Evolutionary conservation across 2,888 invertebrate genomes (phyloP).

Genomic region (Melolontha melolontha): DNA sequence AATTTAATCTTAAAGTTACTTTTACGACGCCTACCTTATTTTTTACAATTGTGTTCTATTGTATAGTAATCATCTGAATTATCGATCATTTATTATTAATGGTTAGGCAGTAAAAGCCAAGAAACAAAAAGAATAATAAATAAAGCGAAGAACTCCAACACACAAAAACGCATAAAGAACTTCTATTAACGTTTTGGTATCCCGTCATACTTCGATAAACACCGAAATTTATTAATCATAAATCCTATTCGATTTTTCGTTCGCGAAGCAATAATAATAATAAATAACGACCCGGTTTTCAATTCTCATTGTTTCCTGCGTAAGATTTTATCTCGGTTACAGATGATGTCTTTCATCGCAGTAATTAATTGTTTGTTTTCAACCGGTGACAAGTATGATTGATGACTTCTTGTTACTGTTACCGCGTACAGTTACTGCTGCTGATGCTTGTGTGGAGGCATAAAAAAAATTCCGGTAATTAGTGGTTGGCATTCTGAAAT

Average conservation of each 20-base stretch:
- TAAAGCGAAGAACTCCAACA: slow-evolving; percentile 8
- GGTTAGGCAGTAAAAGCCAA: neutral
- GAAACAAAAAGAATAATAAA: neutral
- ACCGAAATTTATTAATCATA: slow-evolving; percentile 6
- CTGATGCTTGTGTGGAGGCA: neutral
- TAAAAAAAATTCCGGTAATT: slow-evolving; percentile 18
- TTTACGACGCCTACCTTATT: too few relatives aligned
- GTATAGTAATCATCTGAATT: neutral
- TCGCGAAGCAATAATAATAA: slow-evolving; percentile 11
- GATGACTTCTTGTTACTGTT: neutral
- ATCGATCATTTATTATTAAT: slow-evolving; percentile 1
- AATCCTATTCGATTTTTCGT: slow-evolving; percentile 6
- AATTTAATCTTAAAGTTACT: too few relatives aligned
- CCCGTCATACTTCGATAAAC: too few relatives aligned
- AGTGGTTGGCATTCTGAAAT: slow-evolving; percentile 13
- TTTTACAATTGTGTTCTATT: too few relatives aligned
- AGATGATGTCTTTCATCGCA: slow-evolving; percentile 14
- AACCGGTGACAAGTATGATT: slow-evolving; percentile 30
- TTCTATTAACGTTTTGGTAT: slow-evolving; percentile 8
- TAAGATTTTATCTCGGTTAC: slow-evolving; percentile 17
- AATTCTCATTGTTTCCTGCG: slow-evolving; percentile 10
- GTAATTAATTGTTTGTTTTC: slow-evolving; percentile 35
- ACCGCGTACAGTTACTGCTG: neutral
- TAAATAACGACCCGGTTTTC: slow-evolving; percentile 4
- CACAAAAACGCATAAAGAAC: slow-evolving; percentile 8